A percentile compares a stretch with the other conserved stretches of the same genome.
These are phyloP conservation scores for Holcopasites calliopsidis DNA, from an alignment of 1,140 invertebrate species.

Conservation along the genomic window DNA sequence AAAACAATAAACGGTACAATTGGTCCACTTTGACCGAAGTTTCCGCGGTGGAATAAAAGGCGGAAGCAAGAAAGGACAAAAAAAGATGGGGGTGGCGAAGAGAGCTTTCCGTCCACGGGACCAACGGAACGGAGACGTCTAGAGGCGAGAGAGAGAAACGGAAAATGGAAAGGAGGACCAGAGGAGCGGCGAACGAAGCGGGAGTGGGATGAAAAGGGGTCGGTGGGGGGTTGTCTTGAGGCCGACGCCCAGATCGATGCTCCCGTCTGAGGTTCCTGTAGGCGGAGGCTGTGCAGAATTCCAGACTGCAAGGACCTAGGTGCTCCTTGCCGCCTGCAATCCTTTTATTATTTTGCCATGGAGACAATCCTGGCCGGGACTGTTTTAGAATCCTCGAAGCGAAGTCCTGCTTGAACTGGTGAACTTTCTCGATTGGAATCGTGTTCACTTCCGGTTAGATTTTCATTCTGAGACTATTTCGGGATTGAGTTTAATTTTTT, in stretches of 20 bases:
- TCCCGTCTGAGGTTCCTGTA: slow-evolving; percentile 72
- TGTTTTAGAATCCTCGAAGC: not conserved
- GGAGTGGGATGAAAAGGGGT: slow-evolving; percentile 27
- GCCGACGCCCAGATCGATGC: slow-evolving; percentile 76
- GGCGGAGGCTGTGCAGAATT: slow-evolving; percentile 66
- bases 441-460: slow-evolving; percentile 40
- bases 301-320: slow-evolving; percentile 50
- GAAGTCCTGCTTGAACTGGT: slow-evolving; percentile 6
- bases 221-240: slow-evolving; percentile 66
- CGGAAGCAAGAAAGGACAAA: not conserved
- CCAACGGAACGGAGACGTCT: not conserved
- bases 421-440: slow-evolving; percentile 28
- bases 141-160: not conserved
- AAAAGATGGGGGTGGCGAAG: not conserved
- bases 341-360: slow-evolving; percentile 10
- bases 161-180: slow-evolving; percentile 12
- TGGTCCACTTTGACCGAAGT: slow-evolving; percentile 33
- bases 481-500: too few species aligned
- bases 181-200: slow-evolving; percentile 39
- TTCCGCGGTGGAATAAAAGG: slow-evolving; percentile 14
- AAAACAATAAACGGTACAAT: slow-evolving; percentile 46
- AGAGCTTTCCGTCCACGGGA: not conserved
- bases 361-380: slow-evolving; percentile 12
- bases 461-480: too few species aligned
- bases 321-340: slow-evolving; percentile 27